Conservation (phyloP, 2,797 vertebrate genomes). For the Artibeus lituratus region DNA sequence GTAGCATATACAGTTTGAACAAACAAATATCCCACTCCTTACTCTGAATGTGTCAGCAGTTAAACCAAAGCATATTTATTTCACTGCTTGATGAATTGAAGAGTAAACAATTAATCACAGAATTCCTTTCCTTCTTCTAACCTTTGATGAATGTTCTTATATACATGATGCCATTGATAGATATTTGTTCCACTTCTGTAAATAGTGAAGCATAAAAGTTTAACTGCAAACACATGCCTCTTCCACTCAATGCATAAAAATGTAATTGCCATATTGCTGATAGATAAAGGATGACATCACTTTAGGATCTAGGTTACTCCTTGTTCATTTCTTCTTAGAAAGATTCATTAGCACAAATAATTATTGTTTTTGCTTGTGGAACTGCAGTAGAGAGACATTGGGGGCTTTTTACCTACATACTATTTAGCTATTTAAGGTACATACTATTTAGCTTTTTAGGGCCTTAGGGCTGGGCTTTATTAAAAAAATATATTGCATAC, state of each 20-base stretch:
- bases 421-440: background rate
- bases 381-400: background rate
- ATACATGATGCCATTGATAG: constrained; percentile 62
- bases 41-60: constrained; percentile 58
- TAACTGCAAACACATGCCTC: constrained; percentile 42
- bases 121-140: constrained; percentile 29
- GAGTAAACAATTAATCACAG: constrained; percentile 69
- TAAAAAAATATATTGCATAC: background rate
- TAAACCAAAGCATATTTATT: constrained; percentile 70
- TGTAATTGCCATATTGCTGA: constrained; percentile 45
- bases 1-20: constrained; percentile 48
- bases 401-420: background rate
- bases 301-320: constrained; percentile 25
- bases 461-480: background rate
- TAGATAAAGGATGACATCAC: constrained; percentile 45
- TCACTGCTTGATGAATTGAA: constrained; percentile 50
- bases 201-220: constrained; percentile 64
- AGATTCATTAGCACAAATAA: constrained; percentile 9
- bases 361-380: background rate
- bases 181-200: constrained; percentile 66
- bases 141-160: constrained; percentile 57
- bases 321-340: constrained; percentile 15
- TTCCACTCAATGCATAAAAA: constrained; percentile 57
- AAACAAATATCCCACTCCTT: constrained; percentile 23
- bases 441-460: background rate